These are phyloP conservation scores for Sphenopsis melanotis DNA, from an alignment of 2,797 vertebrate genomes.

Conservation along the genomic window DNA sequence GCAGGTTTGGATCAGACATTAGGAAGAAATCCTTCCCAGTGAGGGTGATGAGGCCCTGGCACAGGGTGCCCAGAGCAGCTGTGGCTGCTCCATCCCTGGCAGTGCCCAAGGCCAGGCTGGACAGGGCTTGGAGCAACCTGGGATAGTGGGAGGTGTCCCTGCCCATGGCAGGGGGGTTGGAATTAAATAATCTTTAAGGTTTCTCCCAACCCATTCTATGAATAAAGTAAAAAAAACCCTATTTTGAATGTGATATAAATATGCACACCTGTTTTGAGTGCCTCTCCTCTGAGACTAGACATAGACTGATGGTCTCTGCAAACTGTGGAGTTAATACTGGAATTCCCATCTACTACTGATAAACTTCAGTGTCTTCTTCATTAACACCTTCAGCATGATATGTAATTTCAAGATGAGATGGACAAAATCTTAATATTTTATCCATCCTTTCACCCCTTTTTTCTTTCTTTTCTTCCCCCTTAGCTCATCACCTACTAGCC, in stretches of 20 bases:
- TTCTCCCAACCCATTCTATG: not conserved
- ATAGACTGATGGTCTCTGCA: accelerated
- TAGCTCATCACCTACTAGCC: not conserved
- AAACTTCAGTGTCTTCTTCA: not conserved
- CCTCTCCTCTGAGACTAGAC: not conserved
- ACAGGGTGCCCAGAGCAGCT: not conserved
- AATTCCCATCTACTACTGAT: accelerated
- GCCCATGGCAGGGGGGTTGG: not conserved
- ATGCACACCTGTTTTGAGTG: not conserved
- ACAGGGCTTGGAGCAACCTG: accelerated
- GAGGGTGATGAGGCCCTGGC: not conserved
- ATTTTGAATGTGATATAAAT: not conserved
- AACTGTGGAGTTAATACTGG: not conserved
- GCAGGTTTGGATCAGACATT: not conserved
- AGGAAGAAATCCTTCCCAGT: not conserved
- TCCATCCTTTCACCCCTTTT: accelerated
- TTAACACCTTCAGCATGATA: not conserved
- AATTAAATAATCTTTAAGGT: not conserved
- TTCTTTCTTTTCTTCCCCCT: not conserved
- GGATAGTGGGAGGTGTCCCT: accelerated
- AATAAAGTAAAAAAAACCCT: not conserved
- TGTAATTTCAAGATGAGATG: not conserved
- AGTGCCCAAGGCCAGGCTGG: not conserved
- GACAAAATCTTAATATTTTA: not conserved
- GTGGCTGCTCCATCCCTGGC: not conserved